These are phyloP conservation scores for Schizotus pectinicornis DNA, from an alignment of 2,888 invertebrate species.

Conservation along the genomic window DNA sequence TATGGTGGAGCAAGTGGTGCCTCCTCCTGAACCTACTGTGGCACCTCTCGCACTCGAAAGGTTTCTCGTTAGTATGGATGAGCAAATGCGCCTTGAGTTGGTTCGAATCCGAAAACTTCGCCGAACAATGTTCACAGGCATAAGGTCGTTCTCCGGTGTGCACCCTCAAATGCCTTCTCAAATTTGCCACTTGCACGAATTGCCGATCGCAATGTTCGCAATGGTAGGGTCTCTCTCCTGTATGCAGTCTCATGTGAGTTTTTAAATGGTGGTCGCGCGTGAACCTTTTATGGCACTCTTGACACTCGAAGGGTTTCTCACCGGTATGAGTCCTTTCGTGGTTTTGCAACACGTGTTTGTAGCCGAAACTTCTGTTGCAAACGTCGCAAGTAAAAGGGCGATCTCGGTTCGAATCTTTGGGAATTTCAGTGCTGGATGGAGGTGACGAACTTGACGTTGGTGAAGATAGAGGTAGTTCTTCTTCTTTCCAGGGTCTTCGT, in stretches of 20 bases:
- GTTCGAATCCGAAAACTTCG: slow-evolving; percentile 90
- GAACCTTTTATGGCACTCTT: slow-evolving; percentile 88
- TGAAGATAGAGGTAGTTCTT: slow-evolving; percentile 60
- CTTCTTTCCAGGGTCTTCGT: slow-evolving; percentile 48
- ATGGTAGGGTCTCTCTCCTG: slow-evolving; percentile 92
- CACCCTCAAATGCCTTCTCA: slow-evolving; percentile 85
- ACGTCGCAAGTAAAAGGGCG: slow-evolving; percentile 89
- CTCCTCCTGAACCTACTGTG: slow-evolving; percentile 79
- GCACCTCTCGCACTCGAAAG: slow-evolving; percentile 82
- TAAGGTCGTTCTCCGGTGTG: slow-evolving; percentile 93
- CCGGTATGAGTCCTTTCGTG: slow-evolving; percentile 95
- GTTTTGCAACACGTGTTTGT: slow-evolving; percentile 93
- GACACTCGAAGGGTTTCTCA: slow-evolving; percentile 92
- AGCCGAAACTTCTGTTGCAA: slow-evolving; percentile 88
- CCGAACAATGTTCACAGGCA: slow-evolving; percentile 83
- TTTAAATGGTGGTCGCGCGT: slow-evolving; percentile 93
- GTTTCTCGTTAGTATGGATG: slow-evolving; percentile 90
- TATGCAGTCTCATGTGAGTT: slow-evolving; percentile 91
- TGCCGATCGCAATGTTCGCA: slow-evolving; percentile 91
- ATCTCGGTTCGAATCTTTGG: slow-evolving; percentile 62
- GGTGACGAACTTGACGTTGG: slow-evolving; percentile 65
- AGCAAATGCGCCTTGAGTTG: slow-evolving; percentile 89
- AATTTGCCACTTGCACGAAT: slow-evolving; percentile 89
- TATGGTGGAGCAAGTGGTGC: slow-evolving; percentile 86
- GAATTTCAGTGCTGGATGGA: slow-evolving; percentile 55